Percentiles rank a stretch among this genome's conserved stretches.
These are phyloP conservation scores for Darevskia nairensis DNA, from an alignment of 2,797 vertebrate genomes.

Conservation along the genomic window DNA sequence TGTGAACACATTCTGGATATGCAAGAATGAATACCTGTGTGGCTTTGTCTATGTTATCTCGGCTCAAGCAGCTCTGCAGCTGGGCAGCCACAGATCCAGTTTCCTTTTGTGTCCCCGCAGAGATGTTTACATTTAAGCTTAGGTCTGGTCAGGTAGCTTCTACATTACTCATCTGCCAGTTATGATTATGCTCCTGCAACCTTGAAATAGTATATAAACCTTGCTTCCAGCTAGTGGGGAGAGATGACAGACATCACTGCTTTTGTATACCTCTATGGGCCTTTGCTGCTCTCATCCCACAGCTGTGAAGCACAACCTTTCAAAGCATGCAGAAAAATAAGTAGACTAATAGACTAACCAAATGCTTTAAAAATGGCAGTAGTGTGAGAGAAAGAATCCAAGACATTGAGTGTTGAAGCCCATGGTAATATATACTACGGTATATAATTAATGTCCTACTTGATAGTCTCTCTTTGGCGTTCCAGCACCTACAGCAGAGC, in stretches of 20 bases:
- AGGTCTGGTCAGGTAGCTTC: slow-evolving; percentile 65
- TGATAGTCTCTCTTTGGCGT: not conserved
- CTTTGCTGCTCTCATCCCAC: slow-evolving; percentile 35
- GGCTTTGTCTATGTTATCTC: not conserved
- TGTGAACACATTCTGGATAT: accelerated
- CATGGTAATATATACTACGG: no score
- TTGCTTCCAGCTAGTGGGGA: not conserved
- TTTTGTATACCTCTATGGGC: slow-evolving; percentile 32
- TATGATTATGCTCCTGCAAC: slow-evolving; percentile 62
- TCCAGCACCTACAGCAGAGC: not conserved
- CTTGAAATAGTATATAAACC: slow-evolving; percentile 41
- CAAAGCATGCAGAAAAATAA: not conserved
- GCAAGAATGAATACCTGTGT: accelerated
- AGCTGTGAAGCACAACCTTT: slow-evolving; percentile 34
- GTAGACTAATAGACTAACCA: slow-evolving; percentile 21
- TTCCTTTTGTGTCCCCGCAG: slow-evolving; percentile 36
- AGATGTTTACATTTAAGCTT: slow-evolving; percentile 52
- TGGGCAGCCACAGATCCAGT: slow-evolving; percentile 11
- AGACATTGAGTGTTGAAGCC: not conserved
- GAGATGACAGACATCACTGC: slow-evolving; percentile 41
- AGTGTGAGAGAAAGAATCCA: not conserved
- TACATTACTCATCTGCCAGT: slow-evolving; percentile 67
- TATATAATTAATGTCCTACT: not conserved
- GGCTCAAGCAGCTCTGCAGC: slow-evolving; percentile 39
- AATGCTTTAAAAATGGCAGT: slow-evolving; percentile 2